phyloP scores from a whole-genome alignment of 2,888 invertebrate species.

The Iselma pallidipennis region DNA sequence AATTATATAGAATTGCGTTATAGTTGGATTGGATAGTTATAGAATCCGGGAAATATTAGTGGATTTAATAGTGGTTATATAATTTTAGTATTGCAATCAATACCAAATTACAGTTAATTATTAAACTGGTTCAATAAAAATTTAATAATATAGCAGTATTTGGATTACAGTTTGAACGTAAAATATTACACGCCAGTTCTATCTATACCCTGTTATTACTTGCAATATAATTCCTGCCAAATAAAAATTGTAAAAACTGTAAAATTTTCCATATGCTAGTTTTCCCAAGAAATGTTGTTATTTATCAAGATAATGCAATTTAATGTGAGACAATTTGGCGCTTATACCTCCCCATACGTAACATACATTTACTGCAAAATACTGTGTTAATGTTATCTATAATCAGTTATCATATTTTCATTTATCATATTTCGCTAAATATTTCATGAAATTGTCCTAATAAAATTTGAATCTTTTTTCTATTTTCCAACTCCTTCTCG shows the following conservation, averaged over 20 bases:
- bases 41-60: background rate
- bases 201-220: conserved; percentile 18
- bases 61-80: background rate
- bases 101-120: background rate
- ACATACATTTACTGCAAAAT: conserved; percentile 20
- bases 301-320: conserved; percentile 32
- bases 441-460: conserved; percentile 17
- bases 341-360: conserved; percentile 13
- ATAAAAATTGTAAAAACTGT: conserved; percentile 29
- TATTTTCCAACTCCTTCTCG: conserved; percentile 2
- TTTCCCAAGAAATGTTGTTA: conserved; percentile 39
- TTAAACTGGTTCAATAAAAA: background rate
- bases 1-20: conserved; percentile 6
- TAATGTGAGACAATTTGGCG: conserved; percentile 35
- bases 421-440: conserved; percentile 8
- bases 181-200: conserved; percentile 5
- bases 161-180: background rate
- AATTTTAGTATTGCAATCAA: conserved; percentile 7
- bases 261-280: conserved; percentile 37
- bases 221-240: conserved; percentile 33
- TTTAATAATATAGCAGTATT: background rate
- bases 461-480: conserved; percentile 14
- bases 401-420: conserved; percentile 11
- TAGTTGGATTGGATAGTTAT: conserved; percentile 1
- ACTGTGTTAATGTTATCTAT: conserved; percentile 29